Percentiles rank a stretch among this genome's conserved stretches.
phyloP scores from a whole-genome alignment of 2,888 invertebrate genomes.

The Merodon equestris region DNA sequence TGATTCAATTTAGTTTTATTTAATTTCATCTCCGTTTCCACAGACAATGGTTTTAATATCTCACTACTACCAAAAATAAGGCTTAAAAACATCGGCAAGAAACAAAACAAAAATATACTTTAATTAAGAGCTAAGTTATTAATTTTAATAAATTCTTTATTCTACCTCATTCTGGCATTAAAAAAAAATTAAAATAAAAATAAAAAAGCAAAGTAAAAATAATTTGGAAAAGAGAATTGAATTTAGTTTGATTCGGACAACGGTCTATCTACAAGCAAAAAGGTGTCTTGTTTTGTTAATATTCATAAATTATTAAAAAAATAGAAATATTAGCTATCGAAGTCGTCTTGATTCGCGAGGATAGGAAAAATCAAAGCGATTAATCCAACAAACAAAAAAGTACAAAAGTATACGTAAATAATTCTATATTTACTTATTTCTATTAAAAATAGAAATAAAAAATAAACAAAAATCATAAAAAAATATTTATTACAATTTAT shows the following conservation, averaged over 20 bases:
- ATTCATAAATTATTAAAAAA: conserved; percentile 48
- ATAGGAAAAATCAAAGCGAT: conserved; percentile 31
- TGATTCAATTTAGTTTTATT: too few species aligned
- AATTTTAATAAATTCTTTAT: conserved; percentile 41
- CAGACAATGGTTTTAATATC: too few species aligned
- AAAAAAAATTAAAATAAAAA: conserved; percentile 38
- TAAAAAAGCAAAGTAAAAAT: conserved; percentile 19
- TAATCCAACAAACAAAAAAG: conserved; percentile 18
- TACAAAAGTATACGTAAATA: conserved; percentile 29
- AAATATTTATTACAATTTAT: conserved; percentile 42
- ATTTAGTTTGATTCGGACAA: conserved; percentile 38
- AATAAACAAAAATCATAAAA: conserved; percentile 22
- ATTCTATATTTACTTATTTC: background rate
- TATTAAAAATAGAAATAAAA: conserved; percentile 16
- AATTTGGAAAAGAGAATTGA: background rate
- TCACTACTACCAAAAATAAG: too few species aligned
- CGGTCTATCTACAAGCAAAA: conserved; percentile 13
- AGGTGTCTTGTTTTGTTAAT: conserved; percentile 47
- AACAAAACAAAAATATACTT: conserved; percentile 10
- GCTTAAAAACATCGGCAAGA: too few species aligned
- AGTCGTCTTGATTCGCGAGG: conserved; percentile 47
- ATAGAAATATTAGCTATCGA: conserved; percentile 12
- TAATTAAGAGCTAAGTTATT: conserved; percentile 5
- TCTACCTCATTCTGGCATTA: conserved; percentile 57
- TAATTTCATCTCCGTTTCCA: too few species aligned